Percentiles rank a stretch among this genome's conserved stretches.
These are phyloP conservation scores for Subanguina moxae DNA, from an alignment of 1,140 invertebrate species.

Conservation along the genomic window DNA sequence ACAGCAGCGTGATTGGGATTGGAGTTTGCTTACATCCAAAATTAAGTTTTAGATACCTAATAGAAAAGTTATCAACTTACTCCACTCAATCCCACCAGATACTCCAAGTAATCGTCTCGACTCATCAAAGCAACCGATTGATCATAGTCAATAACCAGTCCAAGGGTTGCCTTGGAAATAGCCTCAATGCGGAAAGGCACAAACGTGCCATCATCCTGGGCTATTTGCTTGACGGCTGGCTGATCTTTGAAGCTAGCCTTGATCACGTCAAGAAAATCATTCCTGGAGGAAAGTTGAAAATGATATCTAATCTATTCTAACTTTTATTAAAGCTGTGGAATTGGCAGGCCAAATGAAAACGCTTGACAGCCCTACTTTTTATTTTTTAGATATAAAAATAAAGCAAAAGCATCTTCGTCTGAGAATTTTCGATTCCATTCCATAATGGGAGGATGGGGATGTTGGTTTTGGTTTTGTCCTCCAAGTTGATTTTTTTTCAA, in stretches of 20 bases:
- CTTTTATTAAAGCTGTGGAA: too few relatives aligned
- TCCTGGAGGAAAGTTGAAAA: slow-evolving; percentile 3
- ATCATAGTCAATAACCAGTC: slow-evolving; percentile 14
- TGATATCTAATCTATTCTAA: too few relatives aligned
- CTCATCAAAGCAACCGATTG: slow-evolving; percentile 10
- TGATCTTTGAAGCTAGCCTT: not conserved
- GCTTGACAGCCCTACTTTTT: too few relatives aligned
- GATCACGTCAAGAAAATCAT: slow-evolving; percentile 3
- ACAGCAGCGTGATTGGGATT: too few relatives aligned
- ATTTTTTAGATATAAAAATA: too few relatives aligned
- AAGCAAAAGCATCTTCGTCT: too few relatives aligned
- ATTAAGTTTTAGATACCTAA: not conserved
- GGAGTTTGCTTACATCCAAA: too few relatives aligned
- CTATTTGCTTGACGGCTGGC: not conserved
- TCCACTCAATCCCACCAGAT: slow-evolving; percentile 28
- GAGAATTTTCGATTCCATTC: too few relatives aligned
- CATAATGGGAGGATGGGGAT: too few relatives aligned
- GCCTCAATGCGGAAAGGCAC: not conserved
- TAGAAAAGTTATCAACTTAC: slow-evolving; percentile 16
- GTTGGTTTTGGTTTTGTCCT: too few relatives aligned
- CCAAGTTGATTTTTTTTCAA: too few relatives aligned
- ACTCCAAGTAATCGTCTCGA: slow-evolving; percentile 36
- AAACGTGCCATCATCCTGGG: not conserved
- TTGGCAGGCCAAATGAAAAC: too few relatives aligned
- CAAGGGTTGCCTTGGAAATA: not conserved